These are phyloP conservation scores for Aradophagus sp. DNA, from an alignment of 1,140 invertebrate genomes.

Conservation along the genomic window DNA sequence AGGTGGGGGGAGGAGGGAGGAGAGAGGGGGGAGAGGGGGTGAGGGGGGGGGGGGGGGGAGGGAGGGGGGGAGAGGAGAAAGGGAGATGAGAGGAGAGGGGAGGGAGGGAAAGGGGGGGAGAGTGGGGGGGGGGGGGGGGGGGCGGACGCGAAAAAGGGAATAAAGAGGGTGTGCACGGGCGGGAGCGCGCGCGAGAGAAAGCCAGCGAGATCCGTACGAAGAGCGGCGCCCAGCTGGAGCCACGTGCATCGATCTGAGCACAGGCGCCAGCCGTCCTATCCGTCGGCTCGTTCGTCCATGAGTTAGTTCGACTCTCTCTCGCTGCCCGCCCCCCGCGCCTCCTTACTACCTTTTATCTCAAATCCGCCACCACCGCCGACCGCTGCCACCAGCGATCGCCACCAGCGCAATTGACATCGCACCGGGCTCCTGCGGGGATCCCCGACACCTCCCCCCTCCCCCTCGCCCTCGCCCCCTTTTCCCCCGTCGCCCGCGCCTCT, in stretches of 20 bases:
- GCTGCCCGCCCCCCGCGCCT: slow-evolving; percentile 4
- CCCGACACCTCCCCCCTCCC: no score
- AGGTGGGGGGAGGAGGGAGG: no score
- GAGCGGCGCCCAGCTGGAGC: slow-evolving; percentile 75
- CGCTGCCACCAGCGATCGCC: slow-evolving; percentile 9
- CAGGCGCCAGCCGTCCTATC: slow-evolving; percentile 75
- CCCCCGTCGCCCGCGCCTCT: no score
- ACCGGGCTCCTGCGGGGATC: no score
- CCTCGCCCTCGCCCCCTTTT: background rate
- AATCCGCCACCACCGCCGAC: slow-evolving; percentile 33
- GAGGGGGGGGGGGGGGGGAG: no score
- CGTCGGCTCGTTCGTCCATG: slow-evolving; percentile 75
- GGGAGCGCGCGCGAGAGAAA: slow-evolving; percentile 66
- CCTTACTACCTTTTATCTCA: slow-evolving; percentile 50
- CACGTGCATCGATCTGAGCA: slow-evolving; percentile 76
- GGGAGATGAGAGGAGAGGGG: no score
- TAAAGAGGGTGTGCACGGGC: slow-evolving; percentile 65
- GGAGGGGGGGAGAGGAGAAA: no score
- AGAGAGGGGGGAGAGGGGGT: no score
- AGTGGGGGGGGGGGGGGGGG: slow-evolving; percentile 35
- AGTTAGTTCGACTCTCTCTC: slow-evolving; percentile 74
- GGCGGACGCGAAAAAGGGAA: slow-evolving; percentile 68
- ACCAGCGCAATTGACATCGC: no score
- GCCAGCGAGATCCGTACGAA: slow-evolving; percentile 70
- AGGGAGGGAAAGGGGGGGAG: no score